Conservation (phyloP, 1,140 invertebrate genomes). For the Drosophila willistoni region DNA sequence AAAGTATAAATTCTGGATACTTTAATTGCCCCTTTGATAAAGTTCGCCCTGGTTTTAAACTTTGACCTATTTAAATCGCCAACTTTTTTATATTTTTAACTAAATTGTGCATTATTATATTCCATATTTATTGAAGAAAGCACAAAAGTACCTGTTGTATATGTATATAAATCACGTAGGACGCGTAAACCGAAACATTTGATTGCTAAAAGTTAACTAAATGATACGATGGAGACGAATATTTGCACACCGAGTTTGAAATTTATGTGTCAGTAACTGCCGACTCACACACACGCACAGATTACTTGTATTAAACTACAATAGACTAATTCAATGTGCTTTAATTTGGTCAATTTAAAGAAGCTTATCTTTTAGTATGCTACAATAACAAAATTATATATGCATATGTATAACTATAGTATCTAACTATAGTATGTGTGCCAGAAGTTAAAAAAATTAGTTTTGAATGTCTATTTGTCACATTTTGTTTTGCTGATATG, state of each 20-base stretch:
- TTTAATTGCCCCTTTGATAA: too few relatives aligned
- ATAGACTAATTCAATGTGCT: constrained; percentile 8
- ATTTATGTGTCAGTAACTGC: background rate
- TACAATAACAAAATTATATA: constrained; percentile 7
- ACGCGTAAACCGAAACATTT: constrained; percentile 6
- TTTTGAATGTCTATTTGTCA: constrained; percentile 7
- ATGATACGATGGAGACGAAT: background rate
- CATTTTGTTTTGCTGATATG: background rate
- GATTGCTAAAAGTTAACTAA: constrained; percentile 4
- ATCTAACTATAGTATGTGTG: background rate
- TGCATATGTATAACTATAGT: too few relatives aligned
- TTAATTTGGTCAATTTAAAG: constrained; percentile 17
- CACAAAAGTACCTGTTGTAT: background rate
- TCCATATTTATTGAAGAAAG: background rate
- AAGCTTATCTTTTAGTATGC: background rate
- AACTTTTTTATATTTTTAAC: background rate
- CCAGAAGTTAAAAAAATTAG: background rate
- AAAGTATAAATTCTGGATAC: too few relatives aligned
- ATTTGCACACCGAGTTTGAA: background rate
- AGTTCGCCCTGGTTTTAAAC: background rate
- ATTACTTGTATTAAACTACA: constrained; percentile 4
- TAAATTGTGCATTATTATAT: background rate
- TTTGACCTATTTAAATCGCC: background rate
- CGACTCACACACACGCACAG: background rate
- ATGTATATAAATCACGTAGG: background rate